Evolutionary conservation across 2,113 vertebrate species (phyloP).

Genomic region (Cynopterus brachyotis): DNA sequence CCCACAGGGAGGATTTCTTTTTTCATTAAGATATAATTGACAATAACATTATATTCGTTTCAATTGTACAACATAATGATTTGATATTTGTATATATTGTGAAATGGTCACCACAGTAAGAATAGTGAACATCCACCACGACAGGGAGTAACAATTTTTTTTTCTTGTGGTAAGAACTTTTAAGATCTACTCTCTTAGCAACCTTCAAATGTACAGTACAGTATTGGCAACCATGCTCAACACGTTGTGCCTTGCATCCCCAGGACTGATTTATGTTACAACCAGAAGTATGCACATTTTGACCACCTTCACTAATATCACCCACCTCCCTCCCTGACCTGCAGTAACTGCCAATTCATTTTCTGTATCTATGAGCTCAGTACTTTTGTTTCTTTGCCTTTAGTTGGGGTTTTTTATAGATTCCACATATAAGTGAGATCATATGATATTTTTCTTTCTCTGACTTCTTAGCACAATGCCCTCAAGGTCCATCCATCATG

Average conservation of each 20-base stretch:
- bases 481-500: neutral
- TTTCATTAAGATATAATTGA: neutral
- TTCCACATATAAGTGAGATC: neutral
- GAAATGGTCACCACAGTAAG: neutral
- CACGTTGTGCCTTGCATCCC: neutral
- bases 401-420: neutral
- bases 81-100: neutral
- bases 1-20: neutral
- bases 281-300: neutral
- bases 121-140: neutral
- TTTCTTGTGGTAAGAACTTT: neutral
- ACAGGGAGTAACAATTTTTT: neutral
- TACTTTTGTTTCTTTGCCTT: neutral
- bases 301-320: neutral
- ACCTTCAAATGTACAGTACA: neutral
- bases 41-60: neutral
- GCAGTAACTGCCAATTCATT: neutral
- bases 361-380: neutral
- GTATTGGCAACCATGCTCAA: neutral
- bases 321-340: neutral
- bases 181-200: neutral
- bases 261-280: neutral
- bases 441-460: neutral
- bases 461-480: neutral
- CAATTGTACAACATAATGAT: neutral